Conservation (phyloP, 1,140 invertebrate species). For the Cydia amplana region DNA sequence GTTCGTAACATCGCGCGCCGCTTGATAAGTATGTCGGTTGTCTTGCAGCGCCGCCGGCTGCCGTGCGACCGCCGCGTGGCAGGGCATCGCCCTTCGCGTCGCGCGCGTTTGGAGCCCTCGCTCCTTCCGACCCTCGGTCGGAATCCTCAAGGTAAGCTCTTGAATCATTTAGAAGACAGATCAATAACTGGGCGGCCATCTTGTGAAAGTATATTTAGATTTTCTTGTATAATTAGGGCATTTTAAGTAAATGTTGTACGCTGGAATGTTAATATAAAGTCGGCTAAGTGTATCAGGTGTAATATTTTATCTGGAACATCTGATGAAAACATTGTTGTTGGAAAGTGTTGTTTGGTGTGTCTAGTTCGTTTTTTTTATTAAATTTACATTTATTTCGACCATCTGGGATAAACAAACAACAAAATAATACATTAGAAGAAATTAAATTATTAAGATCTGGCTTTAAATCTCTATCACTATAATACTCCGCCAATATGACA, state of each 20-base stretch:
- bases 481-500: no score
- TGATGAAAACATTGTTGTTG: background rate
- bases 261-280: background rate
- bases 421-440: no score
- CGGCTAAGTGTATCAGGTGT: slow-evolving; percentile 1
- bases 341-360: background rate
- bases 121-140: slow-evolving; percentile 61
- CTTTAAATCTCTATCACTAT: no score
- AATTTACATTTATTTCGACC: no score
- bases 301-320: background rate
- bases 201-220: slow-evolving; percentile 72
- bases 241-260: slow-evolving; percentile 26
- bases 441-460: no score
- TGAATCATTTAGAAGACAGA: slow-evolving; percentile 47
- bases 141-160: slow-evolving; percentile 67
- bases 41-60: slow-evolving; percentile 66
- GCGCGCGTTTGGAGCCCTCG: slow-evolving; percentile 77
- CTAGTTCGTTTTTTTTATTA: no score
- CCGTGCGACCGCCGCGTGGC: slow-evolving; percentile 37
- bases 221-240: slow-evolving; percentile 35
- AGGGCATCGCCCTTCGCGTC: slow-evolving; percentile 72
- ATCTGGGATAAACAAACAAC: no score
- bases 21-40: slow-evolving; percentile 73
- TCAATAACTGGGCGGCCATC: slow-evolving; percentile 66
- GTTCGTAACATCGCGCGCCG: slow-evolving; percentile 62